Percentiles rank a stretch among this genome's conserved stretches.
phyloP scores from a whole-genome alignment of 2,888 invertebrate genomes.

The Dexiosoma caninum region DNA sequence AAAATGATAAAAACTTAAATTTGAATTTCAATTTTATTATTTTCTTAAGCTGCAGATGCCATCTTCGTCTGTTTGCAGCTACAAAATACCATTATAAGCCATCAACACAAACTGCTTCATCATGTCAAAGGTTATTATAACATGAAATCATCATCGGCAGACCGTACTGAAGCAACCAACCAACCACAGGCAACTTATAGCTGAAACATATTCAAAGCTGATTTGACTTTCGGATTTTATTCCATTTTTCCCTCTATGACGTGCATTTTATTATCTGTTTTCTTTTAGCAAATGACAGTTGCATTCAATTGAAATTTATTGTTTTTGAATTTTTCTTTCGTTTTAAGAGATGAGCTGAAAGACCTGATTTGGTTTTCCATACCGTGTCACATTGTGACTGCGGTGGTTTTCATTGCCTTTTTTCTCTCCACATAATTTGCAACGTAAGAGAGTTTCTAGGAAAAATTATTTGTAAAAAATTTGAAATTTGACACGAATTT shows the following conservation, averaged over 20 bases:
- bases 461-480: too few species aligned
- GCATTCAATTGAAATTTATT: constrained; percentile 27
- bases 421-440: neutral
- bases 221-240: neutral
- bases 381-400: neutral
- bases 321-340: constrained; percentile 37
- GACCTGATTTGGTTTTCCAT: constrained; percentile 20
- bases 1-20: constrained; percentile 55
- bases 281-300: constrained; percentile 39
- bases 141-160: constrained; percentile 41
- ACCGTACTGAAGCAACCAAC: neutral
- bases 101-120: constrained; percentile 5
- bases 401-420: neutral
- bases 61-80: neutral
- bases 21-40: constrained; percentile 51
- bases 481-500: too few species aligned
- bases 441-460: neutral
- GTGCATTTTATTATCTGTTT: neutral
- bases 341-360: neutral
- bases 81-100: constrained; percentile 8
- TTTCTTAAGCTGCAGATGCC: constrained; percentile 6
- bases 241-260: neutral
- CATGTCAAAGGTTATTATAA: constrained; percentile 64
- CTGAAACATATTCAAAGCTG: neutral
- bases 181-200: neutral